Conservation (phyloP, 2,113 vertebrate species). For the Malaclemys terrapin region DNA sequence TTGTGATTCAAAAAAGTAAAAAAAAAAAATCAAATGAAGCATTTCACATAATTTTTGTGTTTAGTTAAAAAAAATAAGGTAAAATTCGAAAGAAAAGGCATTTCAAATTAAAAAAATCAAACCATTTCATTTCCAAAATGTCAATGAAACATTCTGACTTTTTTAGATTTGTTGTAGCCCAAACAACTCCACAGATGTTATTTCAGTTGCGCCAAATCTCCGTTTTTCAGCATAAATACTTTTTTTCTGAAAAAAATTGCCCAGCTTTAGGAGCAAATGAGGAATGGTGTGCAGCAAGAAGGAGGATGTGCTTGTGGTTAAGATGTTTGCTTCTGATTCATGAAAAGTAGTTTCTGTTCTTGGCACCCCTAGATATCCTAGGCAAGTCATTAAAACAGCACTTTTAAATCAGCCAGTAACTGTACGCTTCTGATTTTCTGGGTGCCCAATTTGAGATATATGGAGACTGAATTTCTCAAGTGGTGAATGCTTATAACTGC, state of each 20-base stretch:
- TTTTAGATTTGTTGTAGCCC: neutral
- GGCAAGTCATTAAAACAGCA: accelerated
- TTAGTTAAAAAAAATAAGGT: neutral
- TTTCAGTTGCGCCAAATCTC: too few species aligned
- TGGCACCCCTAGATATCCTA: neutral
- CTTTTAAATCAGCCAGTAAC: too few species aligned
- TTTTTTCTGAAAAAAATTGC: too few species aligned
- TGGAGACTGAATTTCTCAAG: too few species aligned
- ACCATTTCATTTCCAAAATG: neutral
- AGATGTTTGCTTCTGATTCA: neutral
- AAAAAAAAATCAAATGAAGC: too few species aligned
- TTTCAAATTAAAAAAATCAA: neutral
- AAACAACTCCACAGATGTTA: too few species aligned
- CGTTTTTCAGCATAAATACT: too few species aligned
- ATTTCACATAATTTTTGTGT: too few species aligned
- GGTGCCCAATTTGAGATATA: too few species aligned
- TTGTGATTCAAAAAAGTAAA: neutral
- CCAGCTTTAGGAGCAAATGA: neutral
- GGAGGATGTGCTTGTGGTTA: neutral
- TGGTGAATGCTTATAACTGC: too few species aligned
- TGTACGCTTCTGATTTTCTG: too few species aligned
- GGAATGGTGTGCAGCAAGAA: neutral
- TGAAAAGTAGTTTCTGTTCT: neutral
- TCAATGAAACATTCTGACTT: neutral
- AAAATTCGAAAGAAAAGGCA: neutral